Evolutionary conservation across 2,888 invertebrate genomes (phyloP).

Genomic region (Perithous albicinctus): DNA sequence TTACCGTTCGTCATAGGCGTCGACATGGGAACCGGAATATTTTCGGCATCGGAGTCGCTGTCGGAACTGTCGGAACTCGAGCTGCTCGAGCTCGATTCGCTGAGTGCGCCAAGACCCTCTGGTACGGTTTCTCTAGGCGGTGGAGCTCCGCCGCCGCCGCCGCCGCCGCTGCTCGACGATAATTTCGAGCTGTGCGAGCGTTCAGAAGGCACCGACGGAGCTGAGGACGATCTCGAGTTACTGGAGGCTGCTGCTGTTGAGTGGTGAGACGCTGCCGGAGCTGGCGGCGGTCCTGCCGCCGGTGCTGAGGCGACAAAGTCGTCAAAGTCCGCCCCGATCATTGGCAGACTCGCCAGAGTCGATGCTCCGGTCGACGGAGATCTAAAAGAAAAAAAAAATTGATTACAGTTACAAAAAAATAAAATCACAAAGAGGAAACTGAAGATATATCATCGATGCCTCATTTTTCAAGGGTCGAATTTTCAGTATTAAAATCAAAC

Average conservation of each 20-base stretch:
- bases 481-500: too few relatives aligned
- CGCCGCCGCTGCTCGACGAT: slow-evolving; percentile 28
- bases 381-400: slow-evolving; percentile 80
- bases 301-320: slow-evolving; percentile 76
- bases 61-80: slow-evolving; percentile 84
- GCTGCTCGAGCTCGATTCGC: slow-evolving; percentile 82
- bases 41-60: slow-evolving; percentile 85
- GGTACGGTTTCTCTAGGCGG: slow-evolving; percentile 58
- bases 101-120: slow-evolving; percentile 74
- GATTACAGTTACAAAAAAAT: neutral
- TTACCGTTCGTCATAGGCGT: slow-evolving; percentile 78
- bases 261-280: slow-evolving; percentile 57
- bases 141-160: neutral
- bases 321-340: slow-evolving; percentile 90
- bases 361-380: slow-evolving; percentile 88
- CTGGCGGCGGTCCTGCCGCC: slow-evolving; percentile 70
- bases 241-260: slow-evolving; percentile 62
- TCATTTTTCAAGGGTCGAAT: too few relatives aligned
- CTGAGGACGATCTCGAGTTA: slow-evolving; percentile 50
- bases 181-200: slow-evolving; percentile 51
- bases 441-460: too few relatives aligned
- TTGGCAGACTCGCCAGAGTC: slow-evolving; percentile 90
- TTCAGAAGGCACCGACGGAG: slow-evolving; percentile 67
- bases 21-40: slow-evolving; percentile 72
- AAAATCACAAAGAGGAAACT: neutral